Conservation (phyloP, 2,797 vertebrate genomes). For the Eupleurogrammus muticus region DNA sequence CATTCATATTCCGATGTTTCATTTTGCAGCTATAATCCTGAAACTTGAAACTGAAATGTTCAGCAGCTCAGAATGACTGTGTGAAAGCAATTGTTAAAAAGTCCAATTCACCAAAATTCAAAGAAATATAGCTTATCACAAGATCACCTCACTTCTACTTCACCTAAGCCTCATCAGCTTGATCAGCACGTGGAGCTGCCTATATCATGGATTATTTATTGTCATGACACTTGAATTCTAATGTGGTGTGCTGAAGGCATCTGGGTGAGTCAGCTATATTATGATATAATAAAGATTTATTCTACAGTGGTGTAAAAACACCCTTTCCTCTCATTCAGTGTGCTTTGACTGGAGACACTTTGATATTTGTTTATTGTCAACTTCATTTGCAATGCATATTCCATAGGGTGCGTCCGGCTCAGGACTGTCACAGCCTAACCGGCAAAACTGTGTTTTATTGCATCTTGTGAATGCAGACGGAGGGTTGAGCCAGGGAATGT, state of each 20-base stretch:
- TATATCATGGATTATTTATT: background rate
- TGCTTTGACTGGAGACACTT: conserved; percentile 6
- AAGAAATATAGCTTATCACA: conserved; percentile 22
- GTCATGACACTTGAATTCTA: no score
- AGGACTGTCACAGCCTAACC: conserved; percentile 19
- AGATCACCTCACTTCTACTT: background rate
- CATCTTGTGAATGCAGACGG: conserved; percentile 22
- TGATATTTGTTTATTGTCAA: conserved; percentile 30
- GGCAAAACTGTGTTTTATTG: conserved; percentile 22
- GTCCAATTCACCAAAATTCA: conserved; percentile 12
- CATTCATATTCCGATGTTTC: no score
- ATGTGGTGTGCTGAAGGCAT: no score
- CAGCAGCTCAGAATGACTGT: background rate
- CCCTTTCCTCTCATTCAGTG: background rate
- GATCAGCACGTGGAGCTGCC: no score
- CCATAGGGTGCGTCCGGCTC: conserved; percentile 63
- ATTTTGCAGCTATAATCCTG: background rate
- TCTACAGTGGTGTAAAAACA: background rate
- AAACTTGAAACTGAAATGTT: background rate
- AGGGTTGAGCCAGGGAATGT: conserved; percentile 7
- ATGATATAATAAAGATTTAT: no score
- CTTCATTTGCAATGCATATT: conserved; percentile 88
- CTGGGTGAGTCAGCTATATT: background rate
- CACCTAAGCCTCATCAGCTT: no score
- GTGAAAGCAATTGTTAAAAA: conserved; percentile 28